These are phyloP conservation scores for Neoarius graeffei DNA, from an alignment of 2,113 vertebrate genomes.

Conservation along the genomic window DNA sequence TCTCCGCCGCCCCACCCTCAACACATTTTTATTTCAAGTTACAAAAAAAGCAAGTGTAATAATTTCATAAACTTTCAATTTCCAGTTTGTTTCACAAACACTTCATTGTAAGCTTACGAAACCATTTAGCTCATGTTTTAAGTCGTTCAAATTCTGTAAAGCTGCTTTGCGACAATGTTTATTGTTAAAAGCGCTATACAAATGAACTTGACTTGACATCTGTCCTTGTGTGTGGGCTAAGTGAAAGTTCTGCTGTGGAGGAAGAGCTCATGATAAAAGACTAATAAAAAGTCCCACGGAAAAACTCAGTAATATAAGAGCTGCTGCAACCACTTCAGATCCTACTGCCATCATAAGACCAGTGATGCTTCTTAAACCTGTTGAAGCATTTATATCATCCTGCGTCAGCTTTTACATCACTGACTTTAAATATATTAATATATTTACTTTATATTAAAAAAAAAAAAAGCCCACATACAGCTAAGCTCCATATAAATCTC, in stretches of 20 bases:
- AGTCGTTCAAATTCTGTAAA: no score
- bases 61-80: neutral
- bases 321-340: neutral
- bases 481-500: neutral
- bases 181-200: no score
- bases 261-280: neutral
- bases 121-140: no score
- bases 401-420: neutral
- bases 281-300: neutral
- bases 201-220: no score
- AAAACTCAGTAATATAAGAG: neutral
- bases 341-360: neutral
- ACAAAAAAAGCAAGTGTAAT: slow-evolving; percentile 11
- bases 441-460: no score
- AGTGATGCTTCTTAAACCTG: neutral
- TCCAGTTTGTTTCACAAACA: neutral
- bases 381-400: neutral
- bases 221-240: neutral
- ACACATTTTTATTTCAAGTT: neutral
- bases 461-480: neutral
- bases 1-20: neutral
- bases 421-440: no score
- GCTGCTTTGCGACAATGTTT: no score
- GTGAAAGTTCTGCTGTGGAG: neutral
- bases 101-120: neutral